Base-by-base conservation (phyloP, 2,113 vertebrate genomes). In the Diadophis punctatus region DNA sequence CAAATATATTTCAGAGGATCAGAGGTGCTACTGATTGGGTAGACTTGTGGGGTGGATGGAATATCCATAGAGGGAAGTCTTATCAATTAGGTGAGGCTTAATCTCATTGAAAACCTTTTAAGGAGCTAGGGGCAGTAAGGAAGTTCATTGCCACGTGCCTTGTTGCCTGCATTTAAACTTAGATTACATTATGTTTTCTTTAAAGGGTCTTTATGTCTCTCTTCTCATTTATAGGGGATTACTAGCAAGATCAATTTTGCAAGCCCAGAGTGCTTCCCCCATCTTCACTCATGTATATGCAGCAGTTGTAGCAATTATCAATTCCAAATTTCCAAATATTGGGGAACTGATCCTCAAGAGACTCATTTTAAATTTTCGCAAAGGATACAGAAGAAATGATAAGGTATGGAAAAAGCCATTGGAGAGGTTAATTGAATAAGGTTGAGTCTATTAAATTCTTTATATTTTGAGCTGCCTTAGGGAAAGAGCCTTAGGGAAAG, bases 201-300 rank as follows among this genome's bases (percentile, higher is more conserved):
- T 14, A 20, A 91, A 88, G 85, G 27, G 1, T 86, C 55, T 90
- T 90, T 63, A 94, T 0, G 25, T 39, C 16, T 90, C 0, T 95
- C 0, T 93, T 95, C 56, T 95, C 94, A 51, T 93, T 91, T 96
- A 53, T 94, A 99, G 99, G 96, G 99, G 99, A 80, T 97, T 98
- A 92, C 95, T 99, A 27, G 97, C 99, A 60, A 98, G 99, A 90
- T 99, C 99, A 1, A 97, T 99, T 94, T 97, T 99, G 90, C 99
- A 99, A 97, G 99, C 99, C 46, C 99, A 99, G 96, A 98, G 98
- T 2, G 99, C 99, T 0, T 99, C 99, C 94, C 99, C 99, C 0
- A 99, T 98, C 96, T 99, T 99, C 90, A 99, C 99, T 2, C 99
- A 99, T 8, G 99, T 99, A 89, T 99, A 99, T 91, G 97, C 98